phyloP scores from a whole-genome alignment of 2,888 invertebrate species.

The Phorcus lineatus region DNA sequence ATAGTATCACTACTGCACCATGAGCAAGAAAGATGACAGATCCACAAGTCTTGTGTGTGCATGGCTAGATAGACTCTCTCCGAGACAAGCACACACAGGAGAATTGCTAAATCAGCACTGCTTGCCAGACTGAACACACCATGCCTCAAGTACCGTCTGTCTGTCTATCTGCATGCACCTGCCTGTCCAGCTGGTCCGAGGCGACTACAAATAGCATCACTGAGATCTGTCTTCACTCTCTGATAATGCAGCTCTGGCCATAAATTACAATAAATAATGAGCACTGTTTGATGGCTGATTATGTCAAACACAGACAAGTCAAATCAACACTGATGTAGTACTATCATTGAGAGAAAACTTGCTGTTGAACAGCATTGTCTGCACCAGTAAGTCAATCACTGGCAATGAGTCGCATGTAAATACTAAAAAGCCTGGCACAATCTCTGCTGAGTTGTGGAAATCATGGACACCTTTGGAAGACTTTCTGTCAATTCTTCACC shows the following conservation, averaged over 20 bases:
- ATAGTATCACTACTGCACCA: neutral
- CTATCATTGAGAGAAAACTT: neutral
- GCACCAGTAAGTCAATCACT: neutral
- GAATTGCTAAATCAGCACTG: neutral
- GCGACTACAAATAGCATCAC: neutral
- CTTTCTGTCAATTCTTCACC: neutral
- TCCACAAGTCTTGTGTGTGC: neutral
- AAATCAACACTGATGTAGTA: too few species aligned
- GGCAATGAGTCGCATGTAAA: neutral
- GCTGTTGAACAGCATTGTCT: neutral
- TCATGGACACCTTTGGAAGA: slow-evolving; percentile 1
- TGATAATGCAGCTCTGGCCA: neutral
- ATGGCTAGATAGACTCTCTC: too few species aligned
- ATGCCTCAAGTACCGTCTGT: too few species aligned
- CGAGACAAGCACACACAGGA: too few species aligned
- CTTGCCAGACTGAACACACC: neutral
- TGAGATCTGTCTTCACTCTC: neutral
- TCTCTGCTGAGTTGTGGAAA: neutral
- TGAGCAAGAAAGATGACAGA: too few species aligned
- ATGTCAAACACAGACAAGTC: too few species aligned
- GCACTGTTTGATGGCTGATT: neutral
- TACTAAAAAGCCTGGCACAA: neutral
- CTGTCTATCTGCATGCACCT: neutral
- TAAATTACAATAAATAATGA: slow-evolving; percentile 13
- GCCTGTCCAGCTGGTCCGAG: neutral